phyloP scores from a whole-genome alignment of 2,797 vertebrate species.

The Rhynchonycteris naso region DNA sequence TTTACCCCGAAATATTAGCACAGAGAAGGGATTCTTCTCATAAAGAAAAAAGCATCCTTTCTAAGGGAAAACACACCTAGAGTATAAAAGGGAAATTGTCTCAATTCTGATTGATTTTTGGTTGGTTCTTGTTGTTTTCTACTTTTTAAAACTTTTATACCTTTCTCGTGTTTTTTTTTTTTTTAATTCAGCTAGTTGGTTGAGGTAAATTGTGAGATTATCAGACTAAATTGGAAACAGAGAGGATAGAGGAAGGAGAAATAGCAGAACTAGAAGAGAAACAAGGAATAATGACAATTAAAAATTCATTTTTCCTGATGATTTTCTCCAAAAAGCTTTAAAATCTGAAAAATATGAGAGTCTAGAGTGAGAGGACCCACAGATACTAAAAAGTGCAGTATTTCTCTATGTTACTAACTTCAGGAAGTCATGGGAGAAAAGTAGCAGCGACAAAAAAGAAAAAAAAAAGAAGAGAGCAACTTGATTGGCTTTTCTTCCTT shows the following conservation, averaged over 20 bases:
- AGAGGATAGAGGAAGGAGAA: not conserved
- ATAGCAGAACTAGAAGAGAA: not conserved
- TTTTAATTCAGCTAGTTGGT: not conserved
- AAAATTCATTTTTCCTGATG: constrained; percentile 9
- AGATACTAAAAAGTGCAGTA: not conserved
- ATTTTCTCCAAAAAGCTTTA: not conserved
- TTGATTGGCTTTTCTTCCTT: constrained; percentile 30
- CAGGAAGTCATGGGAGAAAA: not conserved
- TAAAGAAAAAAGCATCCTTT: not conserved
- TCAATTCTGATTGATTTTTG: not conserved
- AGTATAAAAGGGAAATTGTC: not conserved
- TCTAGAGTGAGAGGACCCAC: not conserved
- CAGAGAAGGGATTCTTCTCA: not conserved
- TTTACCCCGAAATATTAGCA: not conserved
- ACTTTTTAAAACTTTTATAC: not conserved
- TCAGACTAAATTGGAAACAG: not conserved
- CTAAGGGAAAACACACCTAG: not conserved
- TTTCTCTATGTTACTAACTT: constrained; percentile 12
- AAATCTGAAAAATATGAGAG: constrained; percentile 12
- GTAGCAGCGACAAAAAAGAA: not conserved
- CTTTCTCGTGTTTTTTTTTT: not conserved
- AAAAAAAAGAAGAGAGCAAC: not conserved
- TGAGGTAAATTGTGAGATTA: not conserved
- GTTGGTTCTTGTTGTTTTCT: not conserved
- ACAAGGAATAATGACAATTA: not conserved